Conservation (phyloP, 2,888 invertebrate species). For the Cheilosia urbana region DNA sequence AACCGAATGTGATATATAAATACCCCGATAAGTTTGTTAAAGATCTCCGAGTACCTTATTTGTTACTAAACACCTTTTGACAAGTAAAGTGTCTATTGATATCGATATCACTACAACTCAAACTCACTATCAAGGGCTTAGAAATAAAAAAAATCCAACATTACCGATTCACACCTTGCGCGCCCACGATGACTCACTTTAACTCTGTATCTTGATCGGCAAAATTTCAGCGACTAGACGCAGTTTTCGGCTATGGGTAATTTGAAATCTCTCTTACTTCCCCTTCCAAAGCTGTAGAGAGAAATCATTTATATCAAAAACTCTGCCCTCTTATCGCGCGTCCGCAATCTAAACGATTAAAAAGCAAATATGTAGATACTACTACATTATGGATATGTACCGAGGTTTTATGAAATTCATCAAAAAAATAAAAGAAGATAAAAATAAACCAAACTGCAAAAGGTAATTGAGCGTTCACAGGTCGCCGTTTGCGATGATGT, state of each 20-base stretch:
- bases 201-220: no score
- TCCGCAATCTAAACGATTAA: slow-evolving; percentile 47
- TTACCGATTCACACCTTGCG: no score
- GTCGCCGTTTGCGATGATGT: slow-evolving; percentile 9
- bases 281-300: not conserved
- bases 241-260: not conserved
- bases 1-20: no score
- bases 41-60: no score
- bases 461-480: slow-evolving; percentile 54
- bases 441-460: slow-evolving; percentile 15
- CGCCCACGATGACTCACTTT: no score
- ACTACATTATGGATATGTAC: slow-evolving; percentile 12
- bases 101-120: no score
- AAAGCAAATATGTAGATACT: slow-evolving; percentile 22
- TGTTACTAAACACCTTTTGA: no score
- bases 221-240: no score
- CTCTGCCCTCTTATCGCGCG: slow-evolving; percentile 30
- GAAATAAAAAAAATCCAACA: no score
- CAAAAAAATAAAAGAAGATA: not conserved
- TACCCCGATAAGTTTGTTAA: no score
- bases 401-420: not conserved
- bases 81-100: no score
- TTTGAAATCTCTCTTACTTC: not conserved
- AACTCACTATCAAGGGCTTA: no score
- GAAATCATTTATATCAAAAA: slow-evolving; percentile 22